These are phyloP conservation scores for Diarsia dahlii DNA, from an alignment of 2,888 invertebrate species.

Conservation along the genomic window DNA sequence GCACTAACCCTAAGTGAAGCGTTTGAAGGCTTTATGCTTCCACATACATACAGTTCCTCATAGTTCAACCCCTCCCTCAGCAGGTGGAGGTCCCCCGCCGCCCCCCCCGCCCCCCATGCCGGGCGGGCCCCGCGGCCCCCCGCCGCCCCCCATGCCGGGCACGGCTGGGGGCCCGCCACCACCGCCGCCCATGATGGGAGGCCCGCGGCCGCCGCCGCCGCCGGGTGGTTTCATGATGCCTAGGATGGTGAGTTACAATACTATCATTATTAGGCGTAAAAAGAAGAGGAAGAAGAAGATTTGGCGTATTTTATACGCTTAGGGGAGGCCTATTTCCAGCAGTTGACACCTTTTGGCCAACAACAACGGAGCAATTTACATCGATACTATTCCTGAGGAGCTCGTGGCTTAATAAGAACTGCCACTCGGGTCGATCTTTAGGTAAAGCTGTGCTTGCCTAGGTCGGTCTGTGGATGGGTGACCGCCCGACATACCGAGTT, in stretches of 20 bases:
- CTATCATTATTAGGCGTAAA: too few relatives aligned
- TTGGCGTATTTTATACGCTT: too few relatives aligned
- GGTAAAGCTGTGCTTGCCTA: too few relatives aligned
- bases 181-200: slow-evolving; percentile 83
- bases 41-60: neutral
- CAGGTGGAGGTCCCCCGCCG: slow-evolving; percentile 79
- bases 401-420: too few relatives aligned
- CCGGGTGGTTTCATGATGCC: slow-evolving; percentile 81
- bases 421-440: too few relatives aligned
- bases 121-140: slow-evolving; percentile 89
- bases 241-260: slow-evolving; percentile 76
- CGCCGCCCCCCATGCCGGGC: slow-evolving; percentile 91
- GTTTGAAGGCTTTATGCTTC: neutral
- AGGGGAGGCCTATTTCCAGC: too few relatives aligned
- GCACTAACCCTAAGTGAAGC: neutral
- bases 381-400: too few relatives aligned
- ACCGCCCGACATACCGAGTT: too few relatives aligned
- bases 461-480: too few relatives aligned
- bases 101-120: slow-evolving; percentile 82
- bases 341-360: too few relatives aligned
- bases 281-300: too few relatives aligned
- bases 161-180: slow-evolving; percentile 74
- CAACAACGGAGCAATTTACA: too few relatives aligned
- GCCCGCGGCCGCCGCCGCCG: slow-evolving; percentile 84
- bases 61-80: slow-evolving; percentile 26